Base-by-base conservation (phyloP, 2,888 invertebrate species). In the Molorchus minor region DNA sequence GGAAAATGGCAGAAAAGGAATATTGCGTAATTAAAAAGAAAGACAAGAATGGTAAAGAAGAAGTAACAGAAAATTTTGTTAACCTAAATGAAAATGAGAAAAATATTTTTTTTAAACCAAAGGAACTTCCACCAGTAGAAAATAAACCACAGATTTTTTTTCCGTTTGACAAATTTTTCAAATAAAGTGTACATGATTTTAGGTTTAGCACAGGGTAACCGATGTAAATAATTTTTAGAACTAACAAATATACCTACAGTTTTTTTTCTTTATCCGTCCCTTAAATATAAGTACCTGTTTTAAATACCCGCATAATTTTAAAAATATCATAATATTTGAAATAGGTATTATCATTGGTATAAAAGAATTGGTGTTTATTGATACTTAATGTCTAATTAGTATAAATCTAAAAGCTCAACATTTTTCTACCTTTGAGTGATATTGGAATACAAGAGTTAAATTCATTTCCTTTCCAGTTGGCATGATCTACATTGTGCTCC, bases 1-100 rank as follows among this genome's bases (percentile, higher is more conserved):
- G 65, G 33, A 72, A 67, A 70, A 53, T 74, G 7, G 79, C 76
- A 1, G 75, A 79, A 61, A 76, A 78, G 68, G 78, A 80, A 68
- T 76, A 80, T 58, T 78, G 72, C 8, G 52, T 78, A 20, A 85
- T 83, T 16, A 86, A 82, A 19, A 77, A 84, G 44, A 84, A 82
- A 16, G 74, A 77, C 58, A 76, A 71, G 62, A 62, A 74, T 64
- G 80, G 80, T 2, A 71, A 73, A 45, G 73, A 77, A 60, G 78
- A 77, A 66, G 65, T 71, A 8, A 69, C 68, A 10, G 77, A 79
- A 69, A 74, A 76, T 65, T 72, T 77, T 49, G 58, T 75, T 3
- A 79, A 79, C 62, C 70, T 79, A 55, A 74, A 76, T 61, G 77
- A 79, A 52, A 68, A 70, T 10, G 75, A 78, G 29, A 68, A 73